Evolutionary conservation across 2,113 vertebrate species (phyloP), one percentile per base, ranked within the genome.

Genomic region (Anser cygnoides): DNA sequence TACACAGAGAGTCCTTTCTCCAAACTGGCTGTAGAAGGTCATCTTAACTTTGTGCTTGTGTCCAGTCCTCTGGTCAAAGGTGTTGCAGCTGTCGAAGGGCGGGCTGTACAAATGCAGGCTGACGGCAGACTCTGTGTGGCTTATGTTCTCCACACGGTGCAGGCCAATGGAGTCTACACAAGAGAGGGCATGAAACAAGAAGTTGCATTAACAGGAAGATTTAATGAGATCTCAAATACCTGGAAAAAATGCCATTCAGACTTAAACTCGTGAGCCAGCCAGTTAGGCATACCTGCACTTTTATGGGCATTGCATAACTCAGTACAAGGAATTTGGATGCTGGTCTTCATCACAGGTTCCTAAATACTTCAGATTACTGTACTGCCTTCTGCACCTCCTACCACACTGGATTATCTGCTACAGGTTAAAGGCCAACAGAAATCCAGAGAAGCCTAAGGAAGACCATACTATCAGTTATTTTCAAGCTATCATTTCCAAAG

Each of bases 91-190:
- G 85, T 99, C 89, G 50, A 99, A 99, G 11, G 99, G 99, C 0
- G 99, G 99, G 28, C 99, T 99, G 98, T 99, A 99, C 94, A 99
- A 97, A 95, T 99, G 99, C 93, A 99, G 98, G 74, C 99, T 99
- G 72, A 98, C 98, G 0, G 99, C 99, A 17, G 98, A 46, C 92
- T 99, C 99, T 8, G 99, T 99, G 95, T 99, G 99, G 96, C 99
- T 99, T 82, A 97, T 98, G 61, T 99, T 99, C 94, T 99, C 99
- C 89, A 99, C 99, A 77, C 99, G 98, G 93, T 99, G 99, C 86
- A 99, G 98, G 72, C 99, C 99, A 65, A 99, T 98, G 91, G 98
- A 98, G 97, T 99, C 99, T 99, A 94, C 39, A 72, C 20, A 88
- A 55, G 41, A 0, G 3, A 71, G 63, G 29, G 31, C 72, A 68